Base-by-base conservation (phyloP, 92 coral and sea anemone genomes). In the Actinernus sp. region DNA sequence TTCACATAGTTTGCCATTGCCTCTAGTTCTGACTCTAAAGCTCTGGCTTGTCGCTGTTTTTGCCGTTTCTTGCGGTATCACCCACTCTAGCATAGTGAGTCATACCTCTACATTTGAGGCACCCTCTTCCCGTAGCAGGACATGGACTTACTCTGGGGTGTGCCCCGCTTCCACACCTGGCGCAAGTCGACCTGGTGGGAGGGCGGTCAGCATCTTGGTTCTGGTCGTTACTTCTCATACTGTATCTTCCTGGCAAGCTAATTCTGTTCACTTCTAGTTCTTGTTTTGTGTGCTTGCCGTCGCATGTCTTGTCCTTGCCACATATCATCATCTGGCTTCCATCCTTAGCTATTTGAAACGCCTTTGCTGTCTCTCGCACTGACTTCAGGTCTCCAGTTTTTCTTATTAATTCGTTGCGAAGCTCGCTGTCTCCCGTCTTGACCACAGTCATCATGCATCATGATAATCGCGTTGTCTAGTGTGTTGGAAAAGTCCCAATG, bases 21-120 rank as follows among this genome's bases (percentile, higher is more conserved):
- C 13, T 45, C 58, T n/a, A 12, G 18, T 7, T 47, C 61, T 10
- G 60, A 21, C 55, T 62, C 72, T 36, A 74, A 13, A 27, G 53
- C 61, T 41, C 36, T 61, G 14, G 51, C 72, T 27, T 41, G 72
- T 8, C 37, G 34, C 11, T 52, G 24, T 19, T 12, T 63, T 33
- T 41, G 32, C 21, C 55, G 71, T 14, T 54, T 28, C 11, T n/a
- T n/a, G 54, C 34, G 5, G 27, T 38, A 31, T 36, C 17, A 27
- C 81, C n/a, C n/a, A 38, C 55, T 17, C 72, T 49, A 1, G 71
- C 54, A 25, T 31, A 73, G 40, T 50, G 71, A 49, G 46, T 52
- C 44, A 16, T 23, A 25, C n/a, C 61, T 74, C 64, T 55, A 36
- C 81, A 74, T 49, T 49, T 74, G 58, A 61, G 81, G 69, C 72